Conservation (phyloP, 2,888 invertebrate genomes). For the Tupiocoris notatus region DNA sequence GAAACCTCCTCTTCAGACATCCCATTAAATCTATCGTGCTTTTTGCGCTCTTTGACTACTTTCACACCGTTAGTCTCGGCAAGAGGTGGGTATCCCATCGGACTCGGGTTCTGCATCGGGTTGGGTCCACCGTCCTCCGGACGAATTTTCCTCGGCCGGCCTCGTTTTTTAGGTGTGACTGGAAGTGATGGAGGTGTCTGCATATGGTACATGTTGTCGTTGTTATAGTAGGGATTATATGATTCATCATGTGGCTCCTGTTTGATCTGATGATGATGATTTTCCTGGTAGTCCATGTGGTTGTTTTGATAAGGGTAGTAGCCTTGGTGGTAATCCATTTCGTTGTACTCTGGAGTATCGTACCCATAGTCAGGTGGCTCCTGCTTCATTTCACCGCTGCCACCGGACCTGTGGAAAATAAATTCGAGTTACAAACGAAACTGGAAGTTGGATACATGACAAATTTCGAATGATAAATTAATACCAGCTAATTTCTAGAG, state of each 20-base stretch:
- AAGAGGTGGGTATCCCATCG: slow-evolving; percentile 31
- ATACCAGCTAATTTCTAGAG: too few species aligned
- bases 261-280: slow-evolving; percentile 34
- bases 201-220: slow-evolving; percentile 21
- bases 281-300: slow-evolving; percentile 19
- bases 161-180: slow-evolving; percentile 35
- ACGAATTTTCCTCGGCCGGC: slow-evolving; percentile 33
- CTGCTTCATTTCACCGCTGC: slow-evolving; percentile 41
- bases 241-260: slow-evolving; percentile 29
- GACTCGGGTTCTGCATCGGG: slow-evolving; percentile 26
- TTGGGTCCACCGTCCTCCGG: slow-evolving; percentile 28
- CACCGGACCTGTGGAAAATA: slow-evolving; percentile 28
- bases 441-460: too few species aligned
- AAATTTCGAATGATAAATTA: too few species aligned
- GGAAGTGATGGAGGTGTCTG: slow-evolving; percentile 30
- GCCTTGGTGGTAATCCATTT: slow-evolving; percentile 35
- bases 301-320: slow-evolving; percentile 37
- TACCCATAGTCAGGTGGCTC: slow-evolving; percentile 40
- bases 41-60: slow-evolving; percentile 75
- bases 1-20: slow-evolving; percentile 95
- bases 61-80: slow-evolving; percentile 29
- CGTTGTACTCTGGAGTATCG: slow-evolving; percentile 38
- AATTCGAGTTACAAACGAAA: too few species aligned
- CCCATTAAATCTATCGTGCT: slow-evolving; percentile 89
- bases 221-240: slow-evolving; percentile 29